phyloP scores from a whole-genome alignment of 2,113 vertebrate species.

The Barnardius zonarius region DNA sequence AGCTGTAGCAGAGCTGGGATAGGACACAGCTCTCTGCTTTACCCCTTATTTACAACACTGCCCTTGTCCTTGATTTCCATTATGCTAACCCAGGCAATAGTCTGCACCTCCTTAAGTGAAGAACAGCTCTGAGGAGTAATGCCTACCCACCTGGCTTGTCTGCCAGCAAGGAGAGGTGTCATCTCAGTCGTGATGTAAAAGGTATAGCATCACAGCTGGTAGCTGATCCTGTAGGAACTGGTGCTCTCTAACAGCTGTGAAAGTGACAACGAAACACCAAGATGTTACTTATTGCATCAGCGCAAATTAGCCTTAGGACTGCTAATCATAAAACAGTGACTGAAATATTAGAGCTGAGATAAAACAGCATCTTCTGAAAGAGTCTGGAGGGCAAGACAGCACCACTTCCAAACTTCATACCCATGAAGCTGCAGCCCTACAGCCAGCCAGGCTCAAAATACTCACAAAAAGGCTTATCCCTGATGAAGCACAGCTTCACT shows the following conservation, averaged over 20 bases:
- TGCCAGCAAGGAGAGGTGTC: conserved; percentile 44
- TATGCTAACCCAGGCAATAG: not conserved
- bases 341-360: not conserved
- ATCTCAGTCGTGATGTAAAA: not conserved
- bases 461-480: not conserved
- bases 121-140: not conserved
- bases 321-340: not conserved
- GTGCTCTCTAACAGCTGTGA: not conserved
- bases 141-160: conserved; percentile 39
- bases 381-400: not conserved
- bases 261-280: conserved; percentile 38
- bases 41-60: not conserved
- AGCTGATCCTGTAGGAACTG: conserved; percentile 12
- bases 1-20: not conserved
- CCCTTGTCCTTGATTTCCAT: not conserved
- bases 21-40: not conserved
- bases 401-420: not conserved
- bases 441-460: not conserved
- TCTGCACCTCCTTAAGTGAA: not conserved
- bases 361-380: not conserved
- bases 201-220: conserved; percentile 10
- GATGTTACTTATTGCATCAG: not conserved
- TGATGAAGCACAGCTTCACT: not conserved
- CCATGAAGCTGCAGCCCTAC: not conserved
- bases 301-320: not conserved